Evolutionary conservation across 2,888 invertebrate species (phyloP), one percentile per base, ranked within the genome.

Genomic region (Margaritifera margaritifera): DNA sequence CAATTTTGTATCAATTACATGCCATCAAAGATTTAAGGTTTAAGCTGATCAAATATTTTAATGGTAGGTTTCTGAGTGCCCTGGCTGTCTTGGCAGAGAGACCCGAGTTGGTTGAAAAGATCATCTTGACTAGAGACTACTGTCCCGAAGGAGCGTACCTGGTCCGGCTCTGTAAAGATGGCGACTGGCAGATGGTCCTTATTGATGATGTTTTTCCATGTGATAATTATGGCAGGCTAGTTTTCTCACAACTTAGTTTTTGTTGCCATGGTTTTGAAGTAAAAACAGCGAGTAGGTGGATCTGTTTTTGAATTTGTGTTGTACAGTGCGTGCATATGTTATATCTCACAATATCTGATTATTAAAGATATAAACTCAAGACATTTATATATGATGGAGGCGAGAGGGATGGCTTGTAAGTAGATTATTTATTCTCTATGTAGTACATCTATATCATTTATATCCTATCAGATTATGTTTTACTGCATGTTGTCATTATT

Each of bases 141-240:
- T 95, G 94, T 87, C 92, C 92, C 0, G 94, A 95, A 90, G 92
- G 92, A 18, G 91, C 90, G 11, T 92, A 92, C 83, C 91, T 91
- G 82, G 88, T 90, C n/a, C 76, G 89, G 8, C 92, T 99, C 69
- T 99, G 98, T 90, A 97, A 98, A 90, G 98, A 99, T 88, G 99
- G 99, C 3, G 93, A 95, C 79, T 99, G 99, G 99, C 95, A 94
- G 56, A 97, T 97, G 0, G 96, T 99, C 42, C 93, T 98, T 20
- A 95, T 99, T 0, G 99, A 99, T 88, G 99, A 99, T 90, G 92
- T 97, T 74, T 92, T 99, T 84, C 99, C 99, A 0, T 98, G 98
- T 91, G 96, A 98, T 91, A 94, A 94, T 90, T 93, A 94, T 82
- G 96, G 96, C 1, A 95, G 96, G 84, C 92, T 98, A 18, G 95